phyloP scores from a whole-genome alignment of 1,140 invertebrate genomes.

The Campoletis sonorensis region DNA sequence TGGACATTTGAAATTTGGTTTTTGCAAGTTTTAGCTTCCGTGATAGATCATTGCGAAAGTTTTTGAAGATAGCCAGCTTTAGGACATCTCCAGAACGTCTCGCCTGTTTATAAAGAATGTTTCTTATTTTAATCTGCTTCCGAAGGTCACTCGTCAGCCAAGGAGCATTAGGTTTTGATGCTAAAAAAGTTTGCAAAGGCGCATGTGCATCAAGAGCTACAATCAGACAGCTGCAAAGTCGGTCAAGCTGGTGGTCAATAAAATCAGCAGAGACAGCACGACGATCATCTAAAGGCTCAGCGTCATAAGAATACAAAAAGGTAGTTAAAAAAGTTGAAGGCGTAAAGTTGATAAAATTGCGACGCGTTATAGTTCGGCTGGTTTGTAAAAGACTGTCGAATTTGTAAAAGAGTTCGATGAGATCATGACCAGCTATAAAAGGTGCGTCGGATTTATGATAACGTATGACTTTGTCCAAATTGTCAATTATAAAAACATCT shows the following conservation, averaged over 20 bases:
- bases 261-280: too few species aligned
- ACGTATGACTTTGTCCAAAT: background rate
- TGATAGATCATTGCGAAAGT: background rate
- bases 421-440: background rate
- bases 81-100: background rate
- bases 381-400: background rate
- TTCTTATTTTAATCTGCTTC: background rate
- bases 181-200: too few species aligned
- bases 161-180: background rate
- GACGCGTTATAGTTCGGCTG: background rate
- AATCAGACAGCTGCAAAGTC: too few species aligned
- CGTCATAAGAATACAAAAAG: background rate
- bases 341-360: background rate
- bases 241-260: too few species aligned
- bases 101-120: background rate
- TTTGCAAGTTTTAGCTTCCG: background rate
- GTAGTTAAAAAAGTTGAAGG: background rate
- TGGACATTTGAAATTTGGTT: background rate
- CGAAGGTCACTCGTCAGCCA: background rate
- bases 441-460: background rate
- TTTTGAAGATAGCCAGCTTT: background rate
- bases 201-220: too few species aligned
- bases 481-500: slow-evolving; percentile 13
- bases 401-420: background rate
- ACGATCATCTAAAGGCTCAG: too few species aligned